Percentiles rank a stretch among this genome's conserved stretches.
Conservation (phyloP, 2,888 invertebrate species). For the Pollenia labialis region DNA sequence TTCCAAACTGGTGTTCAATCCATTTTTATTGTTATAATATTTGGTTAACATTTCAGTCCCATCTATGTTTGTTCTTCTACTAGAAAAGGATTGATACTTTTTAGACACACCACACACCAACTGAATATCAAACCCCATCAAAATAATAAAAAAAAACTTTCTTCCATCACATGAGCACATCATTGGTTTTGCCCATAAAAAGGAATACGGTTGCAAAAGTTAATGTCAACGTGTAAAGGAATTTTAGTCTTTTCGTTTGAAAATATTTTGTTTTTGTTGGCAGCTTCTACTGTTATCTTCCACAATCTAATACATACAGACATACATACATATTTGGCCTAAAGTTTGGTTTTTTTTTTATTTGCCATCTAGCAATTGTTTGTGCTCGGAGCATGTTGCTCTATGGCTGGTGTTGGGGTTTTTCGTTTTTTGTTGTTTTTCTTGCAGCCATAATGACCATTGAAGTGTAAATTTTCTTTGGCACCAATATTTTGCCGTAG, state of each 20-base stretch:
- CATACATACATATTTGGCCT: slow-evolving; percentile 27
- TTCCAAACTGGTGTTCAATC: slow-evolving; percentile 21
- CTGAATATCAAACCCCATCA: not conserved
- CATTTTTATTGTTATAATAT: slow-evolving; percentile 56
- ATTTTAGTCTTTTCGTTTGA: slow-evolving; percentile 53
- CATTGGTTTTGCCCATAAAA: slow-evolving; percentile 52
- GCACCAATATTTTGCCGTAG: slow-evolving; percentile 52
- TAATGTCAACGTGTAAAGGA: slow-evolving; percentile 61
- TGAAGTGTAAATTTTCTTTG: slow-evolving; percentile 72
- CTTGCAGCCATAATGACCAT: slow-evolving; percentile 64
- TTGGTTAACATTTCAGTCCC: slow-evolving; percentile 49
- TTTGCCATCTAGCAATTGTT: not conserved
- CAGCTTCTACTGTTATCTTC: slow-evolving; percentile 11
- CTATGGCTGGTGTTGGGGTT: slow-evolving; percentile 7
- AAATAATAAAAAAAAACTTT: slow-evolving; percentile 40
- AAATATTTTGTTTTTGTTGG: slow-evolving; percentile 28
- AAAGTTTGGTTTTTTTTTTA: not conserved
- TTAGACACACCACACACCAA: slow-evolving; percentile 21
- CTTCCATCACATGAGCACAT: slow-evolving; percentile 50
- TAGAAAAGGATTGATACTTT: slow-evolving; percentile 48
- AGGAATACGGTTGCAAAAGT: slow-evolving; percentile 51
- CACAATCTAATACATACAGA: not conserved
- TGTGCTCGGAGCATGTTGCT: slow-evolving; percentile 1
- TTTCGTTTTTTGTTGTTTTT: slow-evolving; percentile 27
- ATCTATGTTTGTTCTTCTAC: not conserved